phyloP scores from a whole-genome alignment of 1,140 invertebrate species.

The Cylas formicarius region DNA sequence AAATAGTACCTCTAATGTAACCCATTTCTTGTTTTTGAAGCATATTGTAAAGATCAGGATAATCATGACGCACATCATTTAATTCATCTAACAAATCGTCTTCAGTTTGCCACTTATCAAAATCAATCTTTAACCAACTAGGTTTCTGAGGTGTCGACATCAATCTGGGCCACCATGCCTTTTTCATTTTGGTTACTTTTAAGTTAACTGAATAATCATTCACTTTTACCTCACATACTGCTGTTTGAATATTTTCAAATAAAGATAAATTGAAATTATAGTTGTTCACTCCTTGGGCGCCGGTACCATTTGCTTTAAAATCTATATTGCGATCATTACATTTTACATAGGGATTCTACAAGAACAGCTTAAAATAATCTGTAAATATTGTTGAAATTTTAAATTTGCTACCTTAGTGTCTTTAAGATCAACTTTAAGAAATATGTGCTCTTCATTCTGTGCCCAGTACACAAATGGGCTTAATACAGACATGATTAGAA shows the following conservation, averaged over 20 bases:
- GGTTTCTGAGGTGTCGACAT: constrained; percentile 72
- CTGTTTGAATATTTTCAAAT: constrained; percentile 54
- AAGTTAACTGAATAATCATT: constrained; percentile 73
- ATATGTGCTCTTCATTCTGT: constrained; percentile 69
- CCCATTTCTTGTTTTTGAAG: constrained; percentile 74
- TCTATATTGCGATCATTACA: constrained; percentile 1
- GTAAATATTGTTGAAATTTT: constrained; percentile 3
- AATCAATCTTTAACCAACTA: constrained; percentile 86
- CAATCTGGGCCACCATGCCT: constrained; percentile 76
- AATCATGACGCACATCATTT: constrained; percentile 63
- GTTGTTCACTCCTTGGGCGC: constrained; percentile 58
- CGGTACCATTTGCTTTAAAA: constrained; percentile 52
- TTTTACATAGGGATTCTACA: constrained; percentile 10
- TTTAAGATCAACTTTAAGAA: constrained; percentile 76
- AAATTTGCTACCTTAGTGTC: constrained; percentile 58
- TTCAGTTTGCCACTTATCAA: constrained; percentile 74
- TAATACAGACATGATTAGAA: constrained; percentile 40
- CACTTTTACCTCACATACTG: constrained; percentile 62
- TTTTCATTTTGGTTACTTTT: constrained; percentile 59
- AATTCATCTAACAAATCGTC: constrained; percentile 59
- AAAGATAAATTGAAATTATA: constrained; percentile 61
- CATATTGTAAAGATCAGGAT: constrained; percentile 67
- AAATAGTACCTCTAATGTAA: constrained; percentile 60
- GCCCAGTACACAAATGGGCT: constrained; percentile 92
- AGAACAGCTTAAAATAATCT: constrained; percentile 45